Evolutionary conservation across 1,140 invertebrate species (phyloP).

Genomic region (Ooceraea biroi): DNA sequence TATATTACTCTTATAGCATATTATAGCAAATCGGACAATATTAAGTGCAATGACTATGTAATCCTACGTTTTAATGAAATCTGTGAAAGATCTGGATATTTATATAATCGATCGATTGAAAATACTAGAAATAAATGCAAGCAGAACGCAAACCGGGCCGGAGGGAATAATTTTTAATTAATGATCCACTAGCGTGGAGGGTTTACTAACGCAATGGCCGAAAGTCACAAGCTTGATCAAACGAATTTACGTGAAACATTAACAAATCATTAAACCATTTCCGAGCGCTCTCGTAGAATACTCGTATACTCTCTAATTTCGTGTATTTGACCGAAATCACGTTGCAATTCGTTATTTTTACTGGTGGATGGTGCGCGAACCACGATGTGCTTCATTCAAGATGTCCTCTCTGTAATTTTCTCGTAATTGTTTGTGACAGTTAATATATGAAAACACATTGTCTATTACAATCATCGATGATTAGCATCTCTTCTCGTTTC

Average conservation of each 20-base stretch:
- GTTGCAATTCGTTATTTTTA: slow-evolving; percentile 27
- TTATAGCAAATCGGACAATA: not conserved
- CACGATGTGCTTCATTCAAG: not conserved
- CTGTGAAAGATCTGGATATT: slow-evolving; percentile 5
- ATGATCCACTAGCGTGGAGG: slow-evolving; percentile 15
- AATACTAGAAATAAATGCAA: slow-evolving; percentile 39
- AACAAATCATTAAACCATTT: slow-evolving; percentile 55
- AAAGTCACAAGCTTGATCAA: slow-evolving; percentile 39
- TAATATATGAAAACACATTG: not conserved
- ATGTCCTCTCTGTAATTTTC: not conserved
- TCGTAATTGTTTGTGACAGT: not conserved
- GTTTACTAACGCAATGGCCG: not conserved
- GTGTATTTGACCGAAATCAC: slow-evolving; percentile 42
- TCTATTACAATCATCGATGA: not conserved
- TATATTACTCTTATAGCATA: no score
- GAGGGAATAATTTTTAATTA: slow-evolving; percentile 43
- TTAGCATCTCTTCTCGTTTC: not conserved
- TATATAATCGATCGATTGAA: slow-evolving; percentile 23
- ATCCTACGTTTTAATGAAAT: slow-evolving; percentile 1
- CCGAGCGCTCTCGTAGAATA: not conserved
- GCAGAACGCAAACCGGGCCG: slow-evolving; percentile 1
- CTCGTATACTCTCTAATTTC: slow-evolving; percentile 21
- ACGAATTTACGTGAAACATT: slow-evolving; percentile 43
- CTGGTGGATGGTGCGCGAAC: not conserved
- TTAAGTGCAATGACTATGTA: not conserved